A percentile compares a stretch with the other conserved stretches of the same genome.
Evolutionary conservation across 2,888 invertebrate genomes (phyloP).

Genomic region (Lacanobia oleracea): DNA sequence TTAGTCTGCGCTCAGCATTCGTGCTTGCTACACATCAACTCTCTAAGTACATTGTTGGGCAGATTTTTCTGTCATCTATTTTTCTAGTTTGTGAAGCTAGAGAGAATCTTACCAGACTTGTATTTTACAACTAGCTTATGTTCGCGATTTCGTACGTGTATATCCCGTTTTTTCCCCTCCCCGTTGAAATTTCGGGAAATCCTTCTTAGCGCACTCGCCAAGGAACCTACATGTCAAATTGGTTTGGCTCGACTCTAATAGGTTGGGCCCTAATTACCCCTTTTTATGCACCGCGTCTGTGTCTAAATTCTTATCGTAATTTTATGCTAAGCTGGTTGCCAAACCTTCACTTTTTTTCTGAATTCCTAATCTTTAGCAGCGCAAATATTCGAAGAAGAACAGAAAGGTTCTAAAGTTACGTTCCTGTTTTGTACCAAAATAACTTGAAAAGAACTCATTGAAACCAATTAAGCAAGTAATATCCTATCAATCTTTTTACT

Average conservation of each 20-base stretch:
- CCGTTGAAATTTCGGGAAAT: too few species aligned
- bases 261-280: slow-evolving; percentile 12
- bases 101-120: too few species aligned
- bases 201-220: too few species aligned
- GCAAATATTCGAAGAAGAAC: not conserved
- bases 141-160: too few species aligned
- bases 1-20: not conserved
- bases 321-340: slow-evolving; percentile 35
- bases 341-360: slow-evolving; percentile 8
- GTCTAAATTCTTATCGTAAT: slow-evolving; percentile 36
- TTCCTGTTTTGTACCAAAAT: not conserved
- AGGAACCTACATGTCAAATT: too few species aligned
- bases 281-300: slow-evolving; percentile 14
- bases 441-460: not conserved
- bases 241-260: slow-evolving; percentile 13
- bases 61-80: not conserved
- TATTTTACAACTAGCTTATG: too few species aligned
- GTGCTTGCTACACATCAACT: not conserved
- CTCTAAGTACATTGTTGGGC: too few species aligned
- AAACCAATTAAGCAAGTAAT: too few species aligned
- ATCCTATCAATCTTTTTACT: too few species aligned
- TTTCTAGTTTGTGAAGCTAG: not conserved
- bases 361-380: not conserved
- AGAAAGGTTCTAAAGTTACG: not conserved
- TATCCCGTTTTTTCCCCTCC: too few species aligned